Evolutionary conservation across 1,140 invertebrate species (phyloP).

Genomic region (Lepidotrigona ventralis): DNA sequence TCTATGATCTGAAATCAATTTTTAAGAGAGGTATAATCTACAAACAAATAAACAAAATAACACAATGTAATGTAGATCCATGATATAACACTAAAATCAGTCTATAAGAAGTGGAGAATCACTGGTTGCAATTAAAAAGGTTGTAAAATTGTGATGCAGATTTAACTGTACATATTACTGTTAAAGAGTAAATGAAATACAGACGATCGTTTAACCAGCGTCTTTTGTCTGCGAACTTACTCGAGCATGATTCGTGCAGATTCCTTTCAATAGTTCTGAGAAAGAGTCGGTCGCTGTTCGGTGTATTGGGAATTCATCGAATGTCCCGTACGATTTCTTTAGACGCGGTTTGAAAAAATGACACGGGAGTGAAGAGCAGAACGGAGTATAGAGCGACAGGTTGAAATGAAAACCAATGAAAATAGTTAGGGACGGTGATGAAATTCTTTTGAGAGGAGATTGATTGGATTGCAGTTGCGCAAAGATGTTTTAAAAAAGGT

Average conservation of each 20-base stretch:
- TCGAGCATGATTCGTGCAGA: not conserved
- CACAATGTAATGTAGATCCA: too few relatives aligned
- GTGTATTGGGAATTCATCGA: not conserved
- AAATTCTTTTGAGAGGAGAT: not conserved
- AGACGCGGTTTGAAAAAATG: not conserved
- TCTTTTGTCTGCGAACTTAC: not conserved
- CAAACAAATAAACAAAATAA: too few relatives aligned
- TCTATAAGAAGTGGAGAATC: too few relatives aligned
- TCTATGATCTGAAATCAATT: too few relatives aligned
- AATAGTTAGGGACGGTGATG: conserved; percentile 1
- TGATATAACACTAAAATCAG: too few relatives aligned
- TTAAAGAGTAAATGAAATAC: not conserved
- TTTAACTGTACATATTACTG: too few relatives aligned
- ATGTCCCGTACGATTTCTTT: not conserved
- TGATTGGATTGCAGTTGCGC: conserved; percentile 8
- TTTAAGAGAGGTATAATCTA: too few relatives aligned
- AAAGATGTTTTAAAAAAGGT: not conserved
- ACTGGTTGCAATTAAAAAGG: too few relatives aligned
- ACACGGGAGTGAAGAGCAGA: not conserved
- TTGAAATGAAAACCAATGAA: not conserved
- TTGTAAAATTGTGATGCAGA: too few relatives aligned
- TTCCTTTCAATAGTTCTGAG: not conserved
- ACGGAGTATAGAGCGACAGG: not conserved
- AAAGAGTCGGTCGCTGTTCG: not conserved
- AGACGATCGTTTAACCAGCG: not conserved